These are phyloP conservation scores for Diuraphis noxia DNA, from an alignment of 1,140 invertebrate species.

Conservation along the genomic window DNA sequence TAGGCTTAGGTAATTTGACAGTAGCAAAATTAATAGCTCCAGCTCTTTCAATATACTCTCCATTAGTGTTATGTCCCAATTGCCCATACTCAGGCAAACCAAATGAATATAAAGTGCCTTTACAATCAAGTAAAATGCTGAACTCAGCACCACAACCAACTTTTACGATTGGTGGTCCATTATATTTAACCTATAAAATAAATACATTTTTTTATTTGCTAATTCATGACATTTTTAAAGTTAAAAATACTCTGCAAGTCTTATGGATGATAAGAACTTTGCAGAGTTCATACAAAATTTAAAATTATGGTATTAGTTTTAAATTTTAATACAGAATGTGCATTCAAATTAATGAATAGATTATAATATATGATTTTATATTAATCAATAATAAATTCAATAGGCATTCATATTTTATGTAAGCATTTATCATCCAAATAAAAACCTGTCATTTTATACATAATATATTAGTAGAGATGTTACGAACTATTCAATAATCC, in stretches of 20 bases:
- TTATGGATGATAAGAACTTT: not conserved
- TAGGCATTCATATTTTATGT: not conserved
- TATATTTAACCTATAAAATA: conserved; percentile 61
- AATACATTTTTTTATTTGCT: not conserved
- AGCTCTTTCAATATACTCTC: conserved; percentile 87
- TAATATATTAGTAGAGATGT: too few relatives aligned
- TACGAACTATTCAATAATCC: too few relatives aligned
- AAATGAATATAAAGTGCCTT: conserved; percentile 86
- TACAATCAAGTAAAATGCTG: conserved; percentile 85
- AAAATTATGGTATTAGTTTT: not conserved
- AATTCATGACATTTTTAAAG: not conserved
- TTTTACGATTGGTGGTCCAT: conserved; percentile 78
- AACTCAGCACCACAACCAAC: conserved; percentile 90
- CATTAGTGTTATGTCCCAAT: conserved; percentile 89
- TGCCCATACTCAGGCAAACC: conserved; percentile 91
- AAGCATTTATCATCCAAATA: not conserved
- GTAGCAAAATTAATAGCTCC: conserved; percentile 86
- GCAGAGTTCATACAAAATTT: not conserved
- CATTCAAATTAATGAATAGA: not conserved
- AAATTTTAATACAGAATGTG: not conserved
- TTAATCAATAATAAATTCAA: not conserved
- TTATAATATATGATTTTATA: not conserved
- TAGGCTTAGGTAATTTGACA: conserved; percentile 80
- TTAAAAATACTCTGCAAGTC: not conserved
- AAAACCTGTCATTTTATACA: not conserved